Base-by-base conservation (phyloP, 2,113 vertebrate genomes). In the Gymnocephalus cernua region DNA sequence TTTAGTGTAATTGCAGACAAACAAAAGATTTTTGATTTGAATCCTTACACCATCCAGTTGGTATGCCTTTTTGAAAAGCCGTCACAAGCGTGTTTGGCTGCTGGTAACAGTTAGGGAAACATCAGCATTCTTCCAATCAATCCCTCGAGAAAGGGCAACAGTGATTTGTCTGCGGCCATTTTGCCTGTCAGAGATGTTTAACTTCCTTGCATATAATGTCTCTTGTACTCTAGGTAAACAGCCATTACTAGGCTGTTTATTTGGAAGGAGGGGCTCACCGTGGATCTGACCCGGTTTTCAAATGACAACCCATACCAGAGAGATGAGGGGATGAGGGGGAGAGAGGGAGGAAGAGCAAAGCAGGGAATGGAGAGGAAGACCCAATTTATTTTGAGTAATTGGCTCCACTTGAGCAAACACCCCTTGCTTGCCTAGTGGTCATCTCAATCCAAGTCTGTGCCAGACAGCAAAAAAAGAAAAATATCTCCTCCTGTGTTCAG, bases 331-430 rank as follows among this genome's bases (percentile, higher is more conserved):
- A 70, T 69, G 75, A 65, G 63, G 41, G 41, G 48, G 29, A 29
- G 79, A 58, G 82, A 23, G 68, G 35, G 80, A 83, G 53, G 83
- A 79, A 90, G 84, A 77, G 89, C 57, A 84, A 71, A 77, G 77
- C 47, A 74, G 80, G 77, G 86, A 87, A 89, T 78, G 57, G 84
- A 93, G 89, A 91, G 92, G 92, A 95, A 91, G 91, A 93, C 91
- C 88, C 92, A 92, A 94, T 94, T 94, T 94, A 95, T 94, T 95
- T 94, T 87, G 84, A 90, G 91, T 95, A 95, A 95, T 95, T 95
- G 94, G 93, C 94, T 94, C 92, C 94, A 95, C 94, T 95, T 95
- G 94, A 95, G 92, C 91, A 95, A 96, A 95, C 93, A 95, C 78
- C 87, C 65, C 73, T 76, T 86, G 88, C 90, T 89, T 90, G 86